Conservation (phyloP, 92 coral and sea anemone genomes). For the Epizoanthus illoricatus region DNA sequence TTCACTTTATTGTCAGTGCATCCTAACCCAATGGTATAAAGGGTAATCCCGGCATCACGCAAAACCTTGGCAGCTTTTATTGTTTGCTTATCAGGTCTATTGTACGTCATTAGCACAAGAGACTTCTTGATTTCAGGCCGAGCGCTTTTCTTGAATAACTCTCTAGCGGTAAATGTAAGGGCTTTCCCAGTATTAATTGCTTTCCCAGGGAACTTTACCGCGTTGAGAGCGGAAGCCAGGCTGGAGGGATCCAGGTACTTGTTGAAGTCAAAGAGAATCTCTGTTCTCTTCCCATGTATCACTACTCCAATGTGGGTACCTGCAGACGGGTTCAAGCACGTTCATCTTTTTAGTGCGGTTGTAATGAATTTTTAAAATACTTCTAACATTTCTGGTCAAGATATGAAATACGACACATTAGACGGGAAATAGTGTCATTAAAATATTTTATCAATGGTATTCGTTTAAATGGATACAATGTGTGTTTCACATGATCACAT, state of each 20-base stretch:
- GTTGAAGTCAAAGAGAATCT: slow-evolving; percentile 22
- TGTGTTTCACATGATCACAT: too few relatives aligned
- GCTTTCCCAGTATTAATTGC: neutral
- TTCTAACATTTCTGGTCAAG: neutral
- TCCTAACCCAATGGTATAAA: slow-evolving; percentile 22
- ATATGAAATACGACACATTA: neutral
- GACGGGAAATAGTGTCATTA: too few relatives aligned
- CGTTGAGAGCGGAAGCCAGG: slow-evolving; percentile 6
- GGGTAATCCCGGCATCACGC: slow-evolving; percentile 6
- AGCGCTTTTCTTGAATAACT: slow-evolving; percentile 18
- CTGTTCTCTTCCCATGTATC: slow-evolving; percentile 14
- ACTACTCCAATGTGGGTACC: slow-evolving; percentile 24
- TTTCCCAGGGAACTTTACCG: neutral
- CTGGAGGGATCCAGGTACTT: slow-evolving; percentile 10
- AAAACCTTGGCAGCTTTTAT: slow-evolving; percentile 2
- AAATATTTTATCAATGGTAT: too few relatives aligned
- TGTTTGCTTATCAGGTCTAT: slow-evolving; percentile 18
- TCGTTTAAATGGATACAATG: too few relatives aligned
- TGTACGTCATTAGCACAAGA: slow-evolving; percentile 26
- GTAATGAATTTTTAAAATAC: neutral
- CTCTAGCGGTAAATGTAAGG: slow-evolving; percentile 19
- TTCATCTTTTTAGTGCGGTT: neutral
- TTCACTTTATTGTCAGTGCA: neutral
- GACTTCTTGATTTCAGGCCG: slow-evolving; percentile 15
- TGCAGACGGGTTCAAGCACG: neutral